Conservation (phyloP, 2,888 invertebrate genomes). For the Anarsia innoxiella region DNA sequence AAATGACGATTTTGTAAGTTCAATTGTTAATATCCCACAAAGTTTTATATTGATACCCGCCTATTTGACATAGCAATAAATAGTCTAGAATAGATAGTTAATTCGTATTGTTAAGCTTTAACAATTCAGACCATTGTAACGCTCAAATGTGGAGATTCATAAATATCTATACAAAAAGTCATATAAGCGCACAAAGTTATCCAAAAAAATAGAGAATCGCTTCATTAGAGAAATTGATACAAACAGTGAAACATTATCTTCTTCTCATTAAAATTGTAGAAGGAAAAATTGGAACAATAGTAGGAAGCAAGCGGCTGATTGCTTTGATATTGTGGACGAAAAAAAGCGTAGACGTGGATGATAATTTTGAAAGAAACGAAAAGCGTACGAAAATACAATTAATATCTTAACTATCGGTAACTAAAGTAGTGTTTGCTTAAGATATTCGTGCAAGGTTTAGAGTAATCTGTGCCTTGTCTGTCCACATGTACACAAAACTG, state of each 20-base stretch:
- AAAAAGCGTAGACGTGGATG: no score
- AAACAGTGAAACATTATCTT: no score
- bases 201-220: slow-evolving; percentile 3
- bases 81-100: slow-evolving; percentile 68
- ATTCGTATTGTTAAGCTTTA: slow-evolving; percentile 60
- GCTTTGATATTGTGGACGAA: background rate
- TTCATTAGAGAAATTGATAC: no score
- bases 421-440: background rate
- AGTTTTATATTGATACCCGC: slow-evolving; percentile 66
- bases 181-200: slow-evolving; percentile 14
- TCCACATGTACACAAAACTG: slow-evolving; percentile 1
- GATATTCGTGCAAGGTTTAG: background rate
- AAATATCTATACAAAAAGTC: slow-evolving; percentile 7
- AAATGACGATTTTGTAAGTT: slow-evolving; percentile 32
- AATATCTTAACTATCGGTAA: background rate
- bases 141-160: slow-evolving; percentile 31
- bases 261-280: no score
- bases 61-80: slow-evolving; percentile 75
- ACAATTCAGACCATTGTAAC: slow-evolving; percentile 38
- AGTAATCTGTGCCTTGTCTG: background rate
- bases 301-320: no score
- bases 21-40: slow-evolving; percentile 54
- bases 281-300: no score
- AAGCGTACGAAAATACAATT: background rate
- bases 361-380: no score